Conservation (phyloP, 2,113 vertebrate species). For the Myrmecophaga tridactyla region DNA sequence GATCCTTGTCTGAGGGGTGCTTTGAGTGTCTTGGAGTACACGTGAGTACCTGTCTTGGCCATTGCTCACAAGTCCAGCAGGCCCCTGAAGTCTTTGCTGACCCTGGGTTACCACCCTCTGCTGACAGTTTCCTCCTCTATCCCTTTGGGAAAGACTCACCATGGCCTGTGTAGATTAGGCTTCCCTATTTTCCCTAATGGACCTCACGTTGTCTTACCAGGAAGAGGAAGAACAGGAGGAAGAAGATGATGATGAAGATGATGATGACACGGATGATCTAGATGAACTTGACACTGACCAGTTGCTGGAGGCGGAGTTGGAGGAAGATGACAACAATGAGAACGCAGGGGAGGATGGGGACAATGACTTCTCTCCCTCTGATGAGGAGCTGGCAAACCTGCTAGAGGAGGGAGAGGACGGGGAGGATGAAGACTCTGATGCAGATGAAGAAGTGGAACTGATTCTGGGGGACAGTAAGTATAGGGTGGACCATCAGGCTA, state of each 20-base stretch:
- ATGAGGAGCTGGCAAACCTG: conserved; percentile 93
- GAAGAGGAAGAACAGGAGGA: conserved; percentile 95
- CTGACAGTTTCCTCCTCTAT: neutral
- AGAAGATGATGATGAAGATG: conserved; percentile 94
- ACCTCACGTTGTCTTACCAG: conserved; percentile 70
- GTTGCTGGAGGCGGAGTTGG: conserved; percentile 91
- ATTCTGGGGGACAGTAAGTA: conserved; percentile 96
- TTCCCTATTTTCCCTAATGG: conserved; percentile 33
- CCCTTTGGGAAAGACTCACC: neutral
- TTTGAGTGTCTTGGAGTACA: neutral
- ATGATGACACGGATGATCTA: conserved; percentile 94
- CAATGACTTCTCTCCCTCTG: conserved; percentile 94
- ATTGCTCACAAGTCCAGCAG: neutral
- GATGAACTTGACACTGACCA: conserved; percentile 94
- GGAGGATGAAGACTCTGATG: conserved; percentile 93
- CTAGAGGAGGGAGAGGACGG: conserved; percentile 92
- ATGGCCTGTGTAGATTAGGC: neutral
- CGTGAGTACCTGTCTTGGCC: neutral
- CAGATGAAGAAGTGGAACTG: conserved; percentile 92
- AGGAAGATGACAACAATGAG: conserved; percentile 93
- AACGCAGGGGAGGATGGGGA: conserved; percentile 92
- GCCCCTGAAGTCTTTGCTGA: neutral
- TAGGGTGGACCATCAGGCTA: neutral
- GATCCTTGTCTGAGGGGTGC: neutral
- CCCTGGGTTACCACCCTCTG: neutral